These are phyloP conservation scores for Chloropsis hardwickii DNA, from an alignment of 2,113 vertebrate species.

Conservation along the genomic window DNA sequence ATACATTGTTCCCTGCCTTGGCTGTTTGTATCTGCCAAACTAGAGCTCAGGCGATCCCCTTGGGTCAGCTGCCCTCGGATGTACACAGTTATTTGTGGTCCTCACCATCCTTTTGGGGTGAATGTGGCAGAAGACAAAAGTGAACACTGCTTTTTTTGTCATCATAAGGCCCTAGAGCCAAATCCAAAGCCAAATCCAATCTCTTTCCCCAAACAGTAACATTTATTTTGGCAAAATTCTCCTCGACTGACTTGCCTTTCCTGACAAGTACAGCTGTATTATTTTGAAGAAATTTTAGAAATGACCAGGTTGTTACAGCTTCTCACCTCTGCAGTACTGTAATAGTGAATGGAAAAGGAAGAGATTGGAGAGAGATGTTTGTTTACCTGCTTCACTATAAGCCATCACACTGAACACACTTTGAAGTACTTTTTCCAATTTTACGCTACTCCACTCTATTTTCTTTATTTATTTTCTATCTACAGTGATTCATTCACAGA, in stretches of 20 bases:
- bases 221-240: background rate
- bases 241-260: background rate
- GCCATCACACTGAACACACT: background rate
- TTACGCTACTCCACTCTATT: background rate
- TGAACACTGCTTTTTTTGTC: background rate
- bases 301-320: background rate
- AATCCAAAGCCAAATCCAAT: background rate
- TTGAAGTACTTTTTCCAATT: background rate
- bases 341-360: background rate
- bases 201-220: background rate
- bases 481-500: background rate
- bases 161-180: background rate
- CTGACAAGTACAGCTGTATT: background rate
- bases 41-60: background rate
- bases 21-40: background rate
- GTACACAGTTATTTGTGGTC: accelerated
- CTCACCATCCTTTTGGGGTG: background rate
- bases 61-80: background rate
- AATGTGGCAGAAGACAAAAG: background rate
- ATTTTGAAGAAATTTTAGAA: background rate
- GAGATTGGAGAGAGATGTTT: background rate
- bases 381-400: background rate
- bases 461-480: background rate
- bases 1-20: background rate
- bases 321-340: background rate